phyloP scores from a whole-genome alignment of 2,888 invertebrate species.

The Stenchaetothrips biformis region DNA sequence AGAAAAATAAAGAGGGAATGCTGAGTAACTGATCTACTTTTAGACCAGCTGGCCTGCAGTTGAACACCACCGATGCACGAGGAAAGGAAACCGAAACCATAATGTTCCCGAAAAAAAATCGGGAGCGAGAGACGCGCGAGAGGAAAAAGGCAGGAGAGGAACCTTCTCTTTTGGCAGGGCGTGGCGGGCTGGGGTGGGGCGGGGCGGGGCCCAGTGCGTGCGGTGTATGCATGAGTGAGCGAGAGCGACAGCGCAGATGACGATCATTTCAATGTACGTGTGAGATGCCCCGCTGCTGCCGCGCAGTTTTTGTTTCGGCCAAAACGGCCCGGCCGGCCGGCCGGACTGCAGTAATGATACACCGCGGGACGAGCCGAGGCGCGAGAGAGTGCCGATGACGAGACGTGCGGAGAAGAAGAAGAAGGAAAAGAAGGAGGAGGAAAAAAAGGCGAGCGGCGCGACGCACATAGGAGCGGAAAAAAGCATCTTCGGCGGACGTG shows the following conservation, averaged over 20 bases:
- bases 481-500: too few relatives aligned
- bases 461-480: too few relatives aligned
- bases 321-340: not conserved
- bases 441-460: not conserved
- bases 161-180: not conserved
- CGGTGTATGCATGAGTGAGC: too few relatives aligned
- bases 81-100: not conserved
- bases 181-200: not conserved
- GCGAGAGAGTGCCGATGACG: not conserved
- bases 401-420: not conserved
- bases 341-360: slow-evolving; percentile 12
- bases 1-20: too few relatives aligned
- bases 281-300: not conserved
- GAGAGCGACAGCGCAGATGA: not conserved
- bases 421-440: not conserved
- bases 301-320: slow-evolving; percentile 9
- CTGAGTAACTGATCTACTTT: too few relatives aligned
- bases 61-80: not conserved
- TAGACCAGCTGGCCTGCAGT: not conserved
- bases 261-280: slow-evolving; percentile 23
- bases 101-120: too few relatives aligned
- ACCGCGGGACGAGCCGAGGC: not conserved
- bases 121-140: too few relatives aligned
- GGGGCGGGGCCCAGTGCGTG: not conserved
- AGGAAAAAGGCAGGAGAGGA: too few relatives aligned